phyloP scores from a whole-genome alignment of 1,140 invertebrate species.

The Cydia amplana region DNA sequence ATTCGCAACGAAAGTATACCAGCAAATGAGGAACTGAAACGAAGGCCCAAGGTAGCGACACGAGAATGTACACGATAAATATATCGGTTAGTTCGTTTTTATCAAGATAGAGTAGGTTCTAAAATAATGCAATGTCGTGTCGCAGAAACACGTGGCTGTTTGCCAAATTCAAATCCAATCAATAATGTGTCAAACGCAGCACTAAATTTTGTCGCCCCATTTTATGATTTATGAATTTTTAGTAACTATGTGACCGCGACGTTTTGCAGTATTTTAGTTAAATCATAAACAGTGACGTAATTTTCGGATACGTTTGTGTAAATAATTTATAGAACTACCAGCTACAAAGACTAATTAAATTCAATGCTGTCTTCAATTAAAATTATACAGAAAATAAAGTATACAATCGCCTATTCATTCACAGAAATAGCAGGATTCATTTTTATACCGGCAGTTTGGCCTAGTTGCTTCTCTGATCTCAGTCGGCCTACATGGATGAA shows the following conservation, averaged over 20 bases:
- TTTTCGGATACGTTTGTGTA: too few relatives aligned
- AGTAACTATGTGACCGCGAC: neutral
- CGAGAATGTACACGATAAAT: neutral
- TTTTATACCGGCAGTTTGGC: neutral
- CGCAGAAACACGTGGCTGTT: neutral
- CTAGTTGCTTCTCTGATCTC: constrained; percentile 6
- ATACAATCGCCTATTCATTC: constrained; percentile 3
- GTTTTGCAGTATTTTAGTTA: too few relatives aligned
- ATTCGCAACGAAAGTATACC: too few relatives aligned
- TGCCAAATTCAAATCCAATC: constrained; percentile 10
- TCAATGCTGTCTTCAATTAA: neutral
- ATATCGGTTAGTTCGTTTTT: neutral
- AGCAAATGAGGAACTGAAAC: neutral
- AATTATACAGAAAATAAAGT: neutral
- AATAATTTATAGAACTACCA: too few relatives aligned
- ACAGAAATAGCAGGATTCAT: constrained; percentile 10
- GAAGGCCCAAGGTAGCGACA: neutral
- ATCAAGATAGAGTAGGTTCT: neutral
- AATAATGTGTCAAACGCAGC: constrained; percentile 3
- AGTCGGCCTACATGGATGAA: neutral
- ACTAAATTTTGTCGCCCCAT: neutral
- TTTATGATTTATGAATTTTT: neutral
- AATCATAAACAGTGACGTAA: too few relatives aligned
- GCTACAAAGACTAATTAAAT: neutral
- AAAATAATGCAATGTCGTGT: neutral